These are phyloP conservation scores for Sebastes umbrosus DNA, from an alignment of 2,797 vertebrate genomes.

Conservation along the genomic window DNA sequence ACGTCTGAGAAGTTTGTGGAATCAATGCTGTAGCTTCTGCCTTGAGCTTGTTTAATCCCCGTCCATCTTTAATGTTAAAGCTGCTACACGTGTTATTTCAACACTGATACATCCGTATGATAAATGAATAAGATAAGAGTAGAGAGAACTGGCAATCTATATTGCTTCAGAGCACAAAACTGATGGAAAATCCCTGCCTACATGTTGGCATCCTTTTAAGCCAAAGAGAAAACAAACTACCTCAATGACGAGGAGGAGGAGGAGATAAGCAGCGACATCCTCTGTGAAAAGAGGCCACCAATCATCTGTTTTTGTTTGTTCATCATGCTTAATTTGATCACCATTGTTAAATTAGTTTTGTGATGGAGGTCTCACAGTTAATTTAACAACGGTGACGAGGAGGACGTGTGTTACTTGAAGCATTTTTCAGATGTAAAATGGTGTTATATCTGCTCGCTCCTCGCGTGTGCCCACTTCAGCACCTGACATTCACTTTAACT, in stretches of 20 bases:
- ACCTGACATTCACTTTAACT: neutral
- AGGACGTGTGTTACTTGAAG: neutral
- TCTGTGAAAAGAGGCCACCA: slow-evolving; percentile 2
- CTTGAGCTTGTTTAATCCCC: neutral
- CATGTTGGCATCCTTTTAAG: neutral
- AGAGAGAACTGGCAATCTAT: fast-evolving
- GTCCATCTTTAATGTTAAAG: neutral
- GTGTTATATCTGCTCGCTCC: neutral
- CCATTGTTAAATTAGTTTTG: neutral
- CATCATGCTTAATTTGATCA: neutral
- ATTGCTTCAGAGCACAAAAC: neutral
- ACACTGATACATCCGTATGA: neutral
- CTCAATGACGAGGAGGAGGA: neutral
- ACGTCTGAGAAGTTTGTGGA: neutral
- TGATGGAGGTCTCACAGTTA: neutral
- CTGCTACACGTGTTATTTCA: neutral
- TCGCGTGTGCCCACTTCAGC: neutral
- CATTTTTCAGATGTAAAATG: neutral
- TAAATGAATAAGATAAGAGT: neutral
- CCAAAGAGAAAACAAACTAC: slow-evolving; percentile 17
- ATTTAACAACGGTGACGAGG: neutral
- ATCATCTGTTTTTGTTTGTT: slow-evolving; percentile 5
- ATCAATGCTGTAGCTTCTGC: neutral
- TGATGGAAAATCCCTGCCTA: neutral
- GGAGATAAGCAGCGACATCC: slow-evolving; percentile 23